Conservation (phyloP, 2,797 vertebrate species). For the Sphenodon punctatus region DNA sequence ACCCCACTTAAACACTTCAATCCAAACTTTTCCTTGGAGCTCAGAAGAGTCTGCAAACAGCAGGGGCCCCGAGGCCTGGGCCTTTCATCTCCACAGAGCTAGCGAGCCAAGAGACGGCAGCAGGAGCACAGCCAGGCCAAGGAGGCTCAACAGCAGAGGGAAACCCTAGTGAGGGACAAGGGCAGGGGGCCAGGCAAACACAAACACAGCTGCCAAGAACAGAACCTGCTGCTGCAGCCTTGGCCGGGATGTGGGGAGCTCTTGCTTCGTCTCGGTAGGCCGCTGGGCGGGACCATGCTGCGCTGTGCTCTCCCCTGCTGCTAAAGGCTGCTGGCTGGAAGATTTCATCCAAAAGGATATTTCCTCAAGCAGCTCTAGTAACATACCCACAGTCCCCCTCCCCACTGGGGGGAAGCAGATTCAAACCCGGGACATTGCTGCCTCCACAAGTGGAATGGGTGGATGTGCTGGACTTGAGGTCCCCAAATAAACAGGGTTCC, state of each 20-base stretch:
- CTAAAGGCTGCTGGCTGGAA: too few species aligned
- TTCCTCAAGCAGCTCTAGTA: too few species aligned
- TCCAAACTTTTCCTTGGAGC: constrained; percentile 64
- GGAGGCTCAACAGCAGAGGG: constrained; percentile 67
- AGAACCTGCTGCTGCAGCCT: constrained; percentile 55
- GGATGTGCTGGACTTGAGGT: too few species aligned
- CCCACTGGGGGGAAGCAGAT: too few species aligned
- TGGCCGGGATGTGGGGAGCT: constrained; percentile 39
- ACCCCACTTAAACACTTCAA: constrained; percentile 49
- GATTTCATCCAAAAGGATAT: too few species aligned
- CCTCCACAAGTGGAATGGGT: too few species aligned
- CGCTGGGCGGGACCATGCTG: too few species aligned
- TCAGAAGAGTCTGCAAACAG: constrained; percentile 56
- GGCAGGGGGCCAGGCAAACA: constrained; percentile 69
- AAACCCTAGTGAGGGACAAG: constrained; percentile 57
- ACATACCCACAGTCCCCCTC: too few species aligned
- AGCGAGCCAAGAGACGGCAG: constrained; percentile 22
- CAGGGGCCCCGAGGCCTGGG: constrained; percentile 15
- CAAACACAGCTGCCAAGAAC: constrained; percentile 74
- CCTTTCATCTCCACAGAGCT: constrained; percentile 69
- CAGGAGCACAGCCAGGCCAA: constrained; percentile 29
- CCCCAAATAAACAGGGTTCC: too few species aligned
- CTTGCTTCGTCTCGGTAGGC: too few species aligned
- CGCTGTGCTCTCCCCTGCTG: too few species aligned
- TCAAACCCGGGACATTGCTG: too few species aligned